These are phyloP conservation scores for Camelus bactrianus DNA, from an alignment of 2,113 vertebrate species.

Conservation along the genomic window DNA sequence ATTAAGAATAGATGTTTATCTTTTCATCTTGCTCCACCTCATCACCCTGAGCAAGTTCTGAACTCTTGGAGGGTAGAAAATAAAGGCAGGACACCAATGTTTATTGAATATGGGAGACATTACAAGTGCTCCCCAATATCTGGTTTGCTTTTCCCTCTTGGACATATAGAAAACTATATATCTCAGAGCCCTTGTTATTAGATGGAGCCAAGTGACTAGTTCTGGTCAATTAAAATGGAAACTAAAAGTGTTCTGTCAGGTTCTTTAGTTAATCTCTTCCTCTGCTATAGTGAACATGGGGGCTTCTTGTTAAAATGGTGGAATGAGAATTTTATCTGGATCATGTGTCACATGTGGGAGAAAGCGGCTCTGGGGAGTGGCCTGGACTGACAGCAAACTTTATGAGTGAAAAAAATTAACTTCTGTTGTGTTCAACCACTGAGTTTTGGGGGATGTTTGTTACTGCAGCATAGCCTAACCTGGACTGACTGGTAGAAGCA, in stretches of 20 bases:
- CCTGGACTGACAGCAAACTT: neutral
- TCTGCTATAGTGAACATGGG: neutral
- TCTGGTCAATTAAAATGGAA: neutral
- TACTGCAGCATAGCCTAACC: neutral
- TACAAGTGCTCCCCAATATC: neutral
- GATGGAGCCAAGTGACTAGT: neutral
- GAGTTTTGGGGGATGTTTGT: neutral
- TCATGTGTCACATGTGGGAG: fast-evolving
- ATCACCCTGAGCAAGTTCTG: slow-evolving; percentile 26
- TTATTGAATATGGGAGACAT: neutral
- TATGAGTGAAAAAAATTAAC: neutral
- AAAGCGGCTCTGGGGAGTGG: neutral
- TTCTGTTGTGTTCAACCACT: neutral
- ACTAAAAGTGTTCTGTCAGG: neutral
- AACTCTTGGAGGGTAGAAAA: slow-evolving; percentile 6
- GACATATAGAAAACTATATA: neutral
- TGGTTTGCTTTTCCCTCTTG: neutral
- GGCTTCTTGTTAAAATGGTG: neutral
- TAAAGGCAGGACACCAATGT: slow-evolving; percentile 15
- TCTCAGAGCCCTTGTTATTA: neutral
- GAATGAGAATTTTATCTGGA: neutral
- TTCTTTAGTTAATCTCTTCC: neutral
- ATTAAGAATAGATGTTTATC: slow-evolving; percentile 18
- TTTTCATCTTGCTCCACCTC: neutral
- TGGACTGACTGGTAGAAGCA: neutral